These are phyloP conservation scores for Asarcornis scutulata DNA, from an alignment of 2,113 vertebrate species.

Conservation along the genomic window DNA sequence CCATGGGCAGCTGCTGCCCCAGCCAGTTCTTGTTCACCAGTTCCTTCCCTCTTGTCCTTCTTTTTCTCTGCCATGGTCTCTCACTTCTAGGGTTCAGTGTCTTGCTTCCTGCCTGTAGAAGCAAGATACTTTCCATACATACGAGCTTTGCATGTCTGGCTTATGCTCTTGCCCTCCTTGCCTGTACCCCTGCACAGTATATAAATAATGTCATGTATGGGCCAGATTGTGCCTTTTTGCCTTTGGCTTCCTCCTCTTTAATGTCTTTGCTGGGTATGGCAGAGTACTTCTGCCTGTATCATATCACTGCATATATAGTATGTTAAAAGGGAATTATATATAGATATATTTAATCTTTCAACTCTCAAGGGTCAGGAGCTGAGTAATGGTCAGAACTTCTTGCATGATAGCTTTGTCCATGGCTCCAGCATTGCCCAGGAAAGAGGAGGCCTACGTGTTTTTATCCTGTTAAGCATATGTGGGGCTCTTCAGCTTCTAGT, in stretches of 20 bases:
- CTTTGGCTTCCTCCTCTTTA: not conserved
- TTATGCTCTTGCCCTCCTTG: not conserved
- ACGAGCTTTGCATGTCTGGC: not conserved
- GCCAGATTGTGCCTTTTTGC: not conserved
- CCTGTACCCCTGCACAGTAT: not conserved
- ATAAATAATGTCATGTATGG: fast-evolving
- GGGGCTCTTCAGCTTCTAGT: not conserved
- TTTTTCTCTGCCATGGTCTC: not conserved
- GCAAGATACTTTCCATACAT: not conserved
- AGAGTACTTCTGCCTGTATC: not conserved
- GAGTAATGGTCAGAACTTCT: not conserved
- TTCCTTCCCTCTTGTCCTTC: not conserved
- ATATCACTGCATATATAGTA: not conserved
- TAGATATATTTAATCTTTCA: not conserved
- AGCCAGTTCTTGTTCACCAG: not conserved
- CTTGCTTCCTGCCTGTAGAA: not conserved
- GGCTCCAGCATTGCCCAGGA: not conserved
- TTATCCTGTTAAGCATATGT: not conserved
- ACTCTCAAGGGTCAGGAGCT: not conserved
- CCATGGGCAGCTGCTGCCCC: fast-evolving
- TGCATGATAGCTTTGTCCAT: not conserved
- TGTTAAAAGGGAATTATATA: not conserved
- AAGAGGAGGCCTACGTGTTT: not conserved
- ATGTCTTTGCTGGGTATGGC: not conserved
- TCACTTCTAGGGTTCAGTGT: not conserved